Evolutionary conservation across 2,113 vertebrate genomes (phyloP), one percentile per base, ranked within the genome.

Genomic region (Ciconia maguari): DNA sequence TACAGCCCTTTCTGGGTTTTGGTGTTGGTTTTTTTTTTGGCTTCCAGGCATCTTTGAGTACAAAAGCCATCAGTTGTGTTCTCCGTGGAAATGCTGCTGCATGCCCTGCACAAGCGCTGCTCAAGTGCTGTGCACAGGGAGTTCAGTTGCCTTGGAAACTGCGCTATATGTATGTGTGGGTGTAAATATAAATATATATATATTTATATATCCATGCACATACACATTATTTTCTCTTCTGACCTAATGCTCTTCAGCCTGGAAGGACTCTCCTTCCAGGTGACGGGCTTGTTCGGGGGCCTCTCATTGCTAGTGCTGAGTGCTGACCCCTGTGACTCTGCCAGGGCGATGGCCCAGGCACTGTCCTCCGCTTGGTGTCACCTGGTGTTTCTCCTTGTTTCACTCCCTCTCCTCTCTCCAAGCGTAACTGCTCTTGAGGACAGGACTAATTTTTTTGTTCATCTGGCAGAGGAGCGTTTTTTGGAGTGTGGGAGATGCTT

Each of bases 121-220:
- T 76, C 22, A 41, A 74, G 58, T 68, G 6, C 41, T 70, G 68
- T 2, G 19, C 57, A 34, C 44, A 14, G 95, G 87, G 89, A 90
- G 57, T 92, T 68, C 1, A 1, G 96, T 98, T 97, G 94, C 97
- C 90, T 80, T 97, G 96, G 97, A 96, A 97, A 97, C 97, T 62
- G 29, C 65, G 85, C 66, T 41, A 9, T 77, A 42, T 74, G 77
- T 74, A 38, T 77, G 1, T 64, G 0, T 76, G 26, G 49, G 29
- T 27, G 9, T 81, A 38, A 38, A 38, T 38, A 38, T 38, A 38
- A 38, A 38, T 38, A 38, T 38, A 38, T 36, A 36, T 38, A 38
- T 38, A 13, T 81, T 3, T 72, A 14, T 82, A 29, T 57, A 15
- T 68, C 46, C 49, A 2, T 49, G 58, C 44, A 44, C 54, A 8